Evolutionary conservation across 35 echinoderm and acorn worm species (phyloP), one percentile per base, ranked within the genome.

Genomic region (Anneissia japonica): DNA sequence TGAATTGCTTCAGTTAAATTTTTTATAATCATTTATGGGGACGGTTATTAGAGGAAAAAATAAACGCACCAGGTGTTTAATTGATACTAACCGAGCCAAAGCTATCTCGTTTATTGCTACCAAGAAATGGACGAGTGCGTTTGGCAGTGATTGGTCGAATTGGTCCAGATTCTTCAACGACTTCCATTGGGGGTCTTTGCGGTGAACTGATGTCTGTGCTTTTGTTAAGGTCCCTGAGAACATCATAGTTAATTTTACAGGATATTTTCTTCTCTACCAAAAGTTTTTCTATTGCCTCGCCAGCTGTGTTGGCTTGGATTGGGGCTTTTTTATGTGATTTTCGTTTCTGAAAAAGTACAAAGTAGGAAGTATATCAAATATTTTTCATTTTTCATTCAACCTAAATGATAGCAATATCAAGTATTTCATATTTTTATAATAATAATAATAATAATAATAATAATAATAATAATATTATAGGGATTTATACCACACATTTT

Each of bases 211-310:
- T 0, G 21, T 80, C 87, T 56, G 81, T 77, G 35, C 79, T 51
- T 64, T 89, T 88, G 81, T 90, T 93, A 0, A 99, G 79, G 46
- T 94, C 92, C 46, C 92, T 64, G 14, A 99, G 56, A 2, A 99
- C 96, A 46, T 99, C 96, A 37, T 99, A 99, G 33, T 99, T 99
- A 40, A 99, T 99, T 72, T 99, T 99, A 39, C 92, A 91, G 16
- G 96, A 99, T 76, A 99, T 99, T 46, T 94, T 99, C 89, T 91
- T 99, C 75, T 99, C 96, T 75, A 89, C 83, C 11, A 99, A 36
- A 4, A 99, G 84, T 84, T 99, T 99, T 46, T 99, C 96, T 7
- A 99, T 99, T 30, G 96, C 96, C 83, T 99, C 96, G 12, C 96
- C 92, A 33, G 96, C 96, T 46, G 96, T 87, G 87, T 88, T 99